phyloP scores from a whole-genome alignment of 2,888 invertebrate genomes.

The Zygogramma bicolorata region DNA sequence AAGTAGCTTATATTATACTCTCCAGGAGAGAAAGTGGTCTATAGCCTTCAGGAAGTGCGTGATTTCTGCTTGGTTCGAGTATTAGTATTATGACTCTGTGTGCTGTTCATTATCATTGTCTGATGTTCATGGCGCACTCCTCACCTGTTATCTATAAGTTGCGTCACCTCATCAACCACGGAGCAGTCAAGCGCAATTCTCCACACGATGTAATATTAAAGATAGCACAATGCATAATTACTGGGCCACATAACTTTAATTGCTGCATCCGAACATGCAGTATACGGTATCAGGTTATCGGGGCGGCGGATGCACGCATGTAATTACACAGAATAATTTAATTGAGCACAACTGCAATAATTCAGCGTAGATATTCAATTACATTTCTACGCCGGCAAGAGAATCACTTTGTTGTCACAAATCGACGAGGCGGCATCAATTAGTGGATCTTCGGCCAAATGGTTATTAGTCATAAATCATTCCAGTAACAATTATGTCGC shows the following conservation, averaged over 20 bases:
- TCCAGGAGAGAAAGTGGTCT: too few relatives aligned
- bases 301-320: background rate
- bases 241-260: background rate
- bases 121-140: background rate
- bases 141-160: background rate
- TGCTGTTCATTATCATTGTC: too few relatives aligned
- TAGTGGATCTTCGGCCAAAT: constrained; percentile 4
- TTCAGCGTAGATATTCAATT: constrained; percentile 15
- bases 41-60: too few relatives aligned
- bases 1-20: too few relatives aligned
- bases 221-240: background rate
- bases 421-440: background rate
- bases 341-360: constrained; percentile 16
- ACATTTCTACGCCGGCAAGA: constrained; percentile 10
- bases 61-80: too few relatives aligned
- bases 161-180: background rate
- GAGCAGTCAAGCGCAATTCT: background rate
- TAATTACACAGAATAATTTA: constrained; percentile 15
- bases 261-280: constrained; percentile 10
- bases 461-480: constrained; percentile 12
- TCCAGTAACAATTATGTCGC: background rate
- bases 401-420: constrained; percentile 12
- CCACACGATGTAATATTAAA: background rate
- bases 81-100: too few relatives aligned
- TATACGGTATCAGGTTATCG: constrained; percentile 6